Base-by-base conservation (phyloP, 2,888 invertebrate genomes). In the Mimumesa dahlbomi region DNA sequence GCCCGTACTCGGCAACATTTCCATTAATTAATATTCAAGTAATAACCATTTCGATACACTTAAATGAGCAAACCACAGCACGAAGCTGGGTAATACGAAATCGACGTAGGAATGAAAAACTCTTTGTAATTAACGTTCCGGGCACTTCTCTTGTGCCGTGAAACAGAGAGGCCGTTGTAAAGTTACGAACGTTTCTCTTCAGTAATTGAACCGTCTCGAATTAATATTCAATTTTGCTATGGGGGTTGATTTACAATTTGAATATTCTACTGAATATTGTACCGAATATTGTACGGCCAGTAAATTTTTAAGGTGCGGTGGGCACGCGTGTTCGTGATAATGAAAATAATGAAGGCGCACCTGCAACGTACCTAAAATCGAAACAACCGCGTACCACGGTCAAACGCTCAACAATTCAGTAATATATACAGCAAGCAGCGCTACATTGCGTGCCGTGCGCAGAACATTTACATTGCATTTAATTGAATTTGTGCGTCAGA, bases 111-210 rank as follows among this genome's bases (percentile, higher is more conserved):
- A 63, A 75, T 79, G 82, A 84, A 85, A 84, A 85, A 85, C 79
- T 82, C 75, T 65, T 75, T 50, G 82, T 78, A 85, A 85, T 85
- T 85, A 85, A 83, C 80, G 83, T 58, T 25, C 58, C 59, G 40
- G 36, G 36, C 61, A 7, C 38, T 77, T 77, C 70, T 73, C 66
- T 68, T 63, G 53, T 64, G 50, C 16, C 21, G 21, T 40, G 48
- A 42, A 56, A 52, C 34, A 62, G 52, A 62, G 52, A 48, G 52
- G 53, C 54, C 9, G 31, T 16, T 13, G 36, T 14, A 9, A 63
- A 67, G 65, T 69, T 59, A 64, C 64, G 73, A 68, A 67, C 64
- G 73, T 79, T 78, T 73, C 75, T 66, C 77, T 80, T 75, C 73
- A 61, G 76, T 79, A 82, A 83, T 82, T 81, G 78, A 71, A 72